Evolutionary conservation across 2,113 vertebrate genomes (phyloP).

Genomic region (Gallinago media): DNA sequence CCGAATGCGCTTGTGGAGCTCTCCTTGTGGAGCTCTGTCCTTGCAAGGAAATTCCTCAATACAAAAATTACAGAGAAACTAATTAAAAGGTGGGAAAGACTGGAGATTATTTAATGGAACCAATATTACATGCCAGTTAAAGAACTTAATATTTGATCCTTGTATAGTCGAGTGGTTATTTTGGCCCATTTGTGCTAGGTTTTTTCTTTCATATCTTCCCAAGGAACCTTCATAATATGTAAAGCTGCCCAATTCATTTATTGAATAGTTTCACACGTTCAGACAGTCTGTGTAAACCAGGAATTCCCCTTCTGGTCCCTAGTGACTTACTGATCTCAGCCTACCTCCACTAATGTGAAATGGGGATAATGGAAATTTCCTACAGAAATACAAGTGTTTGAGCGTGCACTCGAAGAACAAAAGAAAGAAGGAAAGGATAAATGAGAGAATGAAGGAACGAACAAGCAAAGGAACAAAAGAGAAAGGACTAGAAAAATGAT

Average conservation of each 20-base stretch:
- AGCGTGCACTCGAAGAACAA: neutral
- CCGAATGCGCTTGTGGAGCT: neutral
- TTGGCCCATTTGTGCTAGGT: neutral
- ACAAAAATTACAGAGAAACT: neutral
- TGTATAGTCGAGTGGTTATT: neutral
- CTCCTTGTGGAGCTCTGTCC: neutral
- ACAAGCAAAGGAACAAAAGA: neutral
- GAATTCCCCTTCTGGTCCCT: neutral
- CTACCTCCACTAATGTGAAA: neutral
- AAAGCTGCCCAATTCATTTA: neutral
- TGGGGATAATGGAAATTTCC: neutral
- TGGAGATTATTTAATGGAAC: neutral
- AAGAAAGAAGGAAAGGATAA: neutral
- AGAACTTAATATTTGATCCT: neutral
- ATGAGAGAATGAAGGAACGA: neutral
- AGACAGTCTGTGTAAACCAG: neutral
- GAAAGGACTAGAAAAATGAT: neutral
- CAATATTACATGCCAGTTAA: neutral
- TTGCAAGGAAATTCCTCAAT: neutral
- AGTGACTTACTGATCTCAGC: neutral
- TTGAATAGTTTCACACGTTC: neutral
- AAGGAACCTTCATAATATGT: neutral
- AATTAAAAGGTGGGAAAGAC: neutral
- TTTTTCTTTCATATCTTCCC: neutral
- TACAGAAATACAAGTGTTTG: neutral